A percentile compares a stretch with the other conserved stretches of the same genome.
phyloP scores from a whole-genome alignment of 2,888 invertebrate genomes.

The Sericinus montela region DNA sequence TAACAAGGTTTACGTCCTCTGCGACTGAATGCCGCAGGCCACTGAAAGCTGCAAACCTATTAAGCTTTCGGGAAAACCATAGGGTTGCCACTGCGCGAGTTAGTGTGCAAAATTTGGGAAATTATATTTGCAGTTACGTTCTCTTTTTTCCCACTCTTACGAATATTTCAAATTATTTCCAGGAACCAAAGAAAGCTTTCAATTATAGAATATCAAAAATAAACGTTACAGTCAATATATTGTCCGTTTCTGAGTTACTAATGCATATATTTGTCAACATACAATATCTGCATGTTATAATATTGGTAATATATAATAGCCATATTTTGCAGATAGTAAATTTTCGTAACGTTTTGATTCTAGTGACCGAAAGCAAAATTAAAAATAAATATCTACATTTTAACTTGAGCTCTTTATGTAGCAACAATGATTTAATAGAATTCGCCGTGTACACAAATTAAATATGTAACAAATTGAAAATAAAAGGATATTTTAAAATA shows the following conservation, averaged over 20 bases:
- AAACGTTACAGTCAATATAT: too few relatives aligned
- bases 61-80: constrained; percentile 14
- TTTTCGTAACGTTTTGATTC: neutral
- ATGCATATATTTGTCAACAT: too few relatives aligned
- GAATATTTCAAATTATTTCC: too few relatives aligned
- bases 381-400: constrained; percentile 10
- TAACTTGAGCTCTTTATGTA: neutral
- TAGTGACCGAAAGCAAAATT: constrained; percentile 4
- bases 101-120: neutral
- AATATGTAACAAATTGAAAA: too few relatives aligned
- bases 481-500: too few relatives aligned
- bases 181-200: too few relatives aligned
- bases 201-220: too few relatives aligned
- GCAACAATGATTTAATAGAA: constrained; percentile 9
- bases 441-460: constrained; percentile 1
- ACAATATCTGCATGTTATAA: too few relatives aligned
- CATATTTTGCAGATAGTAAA: too few relatives aligned
- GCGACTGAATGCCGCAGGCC: constrained; percentile 16
- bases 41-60: constrained; percentile 18
- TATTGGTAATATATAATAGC: too few relatives aligned
- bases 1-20: neutral
- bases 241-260: too few relatives aligned
- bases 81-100: constrained; percentile 3
- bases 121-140: neutral
- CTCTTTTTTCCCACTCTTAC: too few relatives aligned